Evolutionary conservation across 2,113 vertebrate species (phyloP), one percentile per base, ranked within the genome.

Genomic region (Chloebia gouldiae): DNA sequence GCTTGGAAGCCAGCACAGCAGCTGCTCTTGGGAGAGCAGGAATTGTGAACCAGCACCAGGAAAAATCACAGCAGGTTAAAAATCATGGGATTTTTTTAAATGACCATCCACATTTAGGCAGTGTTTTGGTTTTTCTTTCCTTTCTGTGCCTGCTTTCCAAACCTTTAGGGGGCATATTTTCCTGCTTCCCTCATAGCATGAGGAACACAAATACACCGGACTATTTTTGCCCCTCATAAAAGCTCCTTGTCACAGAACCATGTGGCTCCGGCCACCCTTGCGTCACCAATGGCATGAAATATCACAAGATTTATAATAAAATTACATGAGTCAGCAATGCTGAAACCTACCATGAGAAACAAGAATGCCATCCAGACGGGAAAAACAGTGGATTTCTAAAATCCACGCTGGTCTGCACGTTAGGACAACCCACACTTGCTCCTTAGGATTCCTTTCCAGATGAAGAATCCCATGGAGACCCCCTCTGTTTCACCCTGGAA

Each of bases 351-450:
- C 60, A 28, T 5, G n/a, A 87, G 81, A 83, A 86, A 85, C 1
- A 16, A 86, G 35, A n/a, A 50, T 1, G 2, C 47, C 44, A 37
- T 13, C 30, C 5, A 2, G 64, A 81, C 30, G 7, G 51, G 11
- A 25, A 61, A 14, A 17, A 31, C n/a, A 35, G 17, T 9, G 50
- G 12, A 4, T 61, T 92, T 92, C 47, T 25, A 66, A 84, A 66
- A 91, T 30, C 49, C 10, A 2, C 0, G 0, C n/a, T 44, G 47
- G 30, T 21, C 64, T 89, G 14, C 0, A 0, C 13, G 10, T 63
- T 23, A 49, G 31, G 40, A 54, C 15, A 77, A 17, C 40, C 18
- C 79, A n/a, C 7, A 6, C 10, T 60, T 49, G 27, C 45, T 53
- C 13, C 40, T 24, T 20, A 14, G 13, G n/a, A 68, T 15, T 23